Evolutionary conservation across 37 sponge, comb jelly and placozoan species (phyloP).

Genomic region (Spongilla lacustris): DNA sequence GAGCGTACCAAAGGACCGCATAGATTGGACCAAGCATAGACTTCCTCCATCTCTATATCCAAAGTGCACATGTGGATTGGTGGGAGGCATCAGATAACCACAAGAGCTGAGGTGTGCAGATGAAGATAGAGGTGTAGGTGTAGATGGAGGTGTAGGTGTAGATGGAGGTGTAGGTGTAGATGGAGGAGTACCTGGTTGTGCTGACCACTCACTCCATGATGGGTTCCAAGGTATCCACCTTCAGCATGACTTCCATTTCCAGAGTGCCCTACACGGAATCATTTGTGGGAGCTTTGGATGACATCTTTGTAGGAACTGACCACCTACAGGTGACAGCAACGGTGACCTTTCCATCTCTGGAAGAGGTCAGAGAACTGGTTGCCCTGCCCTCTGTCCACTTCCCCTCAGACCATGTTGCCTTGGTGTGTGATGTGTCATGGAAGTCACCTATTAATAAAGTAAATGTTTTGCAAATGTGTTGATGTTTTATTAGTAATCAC

Average conservation of each 20-base stretch:
- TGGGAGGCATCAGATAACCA: neutral
- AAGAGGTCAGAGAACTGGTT: slow-evolving; percentile 62
- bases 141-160: neutral
- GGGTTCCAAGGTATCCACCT: neutral
- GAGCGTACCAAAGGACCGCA: slow-evolving; percentile 19
- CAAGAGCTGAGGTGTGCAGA: neutral
- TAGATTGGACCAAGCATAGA: slow-evolving; percentile 61
- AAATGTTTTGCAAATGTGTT: neutral
- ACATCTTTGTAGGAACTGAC: slow-evolving; percentile 69
- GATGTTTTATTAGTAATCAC: neutral
- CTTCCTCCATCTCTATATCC: slow-evolving; percentile 6
- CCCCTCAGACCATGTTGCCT: slow-evolving; percentile 91
- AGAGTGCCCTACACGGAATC: slow-evolving; percentile 61
- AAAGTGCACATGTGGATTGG: slow-evolving; percentile 29
- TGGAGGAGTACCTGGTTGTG: neutral
- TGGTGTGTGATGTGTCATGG: slow-evolving; percentile 72
- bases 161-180: neutral
- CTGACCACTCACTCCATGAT: neutral
- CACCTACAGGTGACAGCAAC: slow-evolving; percentile 24
- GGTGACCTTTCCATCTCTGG: slow-evolving; percentile 60
- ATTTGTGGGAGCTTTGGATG: slow-evolving; percentile 73
- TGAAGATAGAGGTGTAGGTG: neutral
- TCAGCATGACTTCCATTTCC: slow-evolving; percentile 48
- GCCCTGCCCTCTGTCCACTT: slow-evolving; percentile 79
- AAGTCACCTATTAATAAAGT: slow-evolving; percentile 17